A percentile compares a stretch with the other conserved stretches of the same genome.
These are phyloP conservation scores for Neuroscelio doddi DNA, from an alignment of 2,888 invertebrate species.

Conservation along the genomic window DNA sequence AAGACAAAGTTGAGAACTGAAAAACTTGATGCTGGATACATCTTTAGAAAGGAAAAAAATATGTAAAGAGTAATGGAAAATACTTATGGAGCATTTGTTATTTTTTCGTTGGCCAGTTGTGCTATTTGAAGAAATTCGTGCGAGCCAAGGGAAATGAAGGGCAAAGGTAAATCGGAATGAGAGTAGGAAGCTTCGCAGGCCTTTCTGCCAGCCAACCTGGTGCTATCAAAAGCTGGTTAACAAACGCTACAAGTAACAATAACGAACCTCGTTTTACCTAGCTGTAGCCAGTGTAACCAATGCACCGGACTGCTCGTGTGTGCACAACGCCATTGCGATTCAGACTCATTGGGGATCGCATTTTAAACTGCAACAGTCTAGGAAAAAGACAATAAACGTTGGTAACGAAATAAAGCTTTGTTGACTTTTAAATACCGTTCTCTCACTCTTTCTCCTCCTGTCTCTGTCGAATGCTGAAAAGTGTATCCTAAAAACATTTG, in stretches of 20 bases:
- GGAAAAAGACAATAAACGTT: background rate
- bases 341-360: background rate
- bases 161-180: slow-evolving; percentile 9
- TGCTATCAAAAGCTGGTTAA: slow-evolving; percentile 63
- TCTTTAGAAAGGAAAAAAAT: too few species aligned
- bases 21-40: too few species aligned
- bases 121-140: slow-evolving; percentile 21
- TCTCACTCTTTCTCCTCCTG: too few species aligned
- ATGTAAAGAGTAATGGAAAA: slow-evolving; percentile 35
- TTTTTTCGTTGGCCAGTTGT: slow-evolving; percentile 55
- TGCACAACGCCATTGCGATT: slow-evolving; percentile 4
- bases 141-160: slow-evolving; percentile 8
- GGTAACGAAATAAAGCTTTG: background rate
- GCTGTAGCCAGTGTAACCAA: slow-evolving; percentile 3
- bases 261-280: slow-evolving; percentile 13
- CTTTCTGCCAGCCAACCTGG: slow-evolving; percentile 50
- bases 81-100: slow-evolving; percentile 54
- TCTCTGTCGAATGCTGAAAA: too few species aligned
- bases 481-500: too few species aligned
- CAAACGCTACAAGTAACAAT: slow-evolving; percentile 52
- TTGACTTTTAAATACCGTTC: background rate
- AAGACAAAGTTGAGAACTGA: too few species aligned
- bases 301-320: slow-evolving; percentile 12
- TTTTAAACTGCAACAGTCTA: background rate
- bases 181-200: slow-evolving; percentile 48